Base-by-base conservation (phyloP, 2,888 invertebrate species). In the Ophion costatus region DNA sequence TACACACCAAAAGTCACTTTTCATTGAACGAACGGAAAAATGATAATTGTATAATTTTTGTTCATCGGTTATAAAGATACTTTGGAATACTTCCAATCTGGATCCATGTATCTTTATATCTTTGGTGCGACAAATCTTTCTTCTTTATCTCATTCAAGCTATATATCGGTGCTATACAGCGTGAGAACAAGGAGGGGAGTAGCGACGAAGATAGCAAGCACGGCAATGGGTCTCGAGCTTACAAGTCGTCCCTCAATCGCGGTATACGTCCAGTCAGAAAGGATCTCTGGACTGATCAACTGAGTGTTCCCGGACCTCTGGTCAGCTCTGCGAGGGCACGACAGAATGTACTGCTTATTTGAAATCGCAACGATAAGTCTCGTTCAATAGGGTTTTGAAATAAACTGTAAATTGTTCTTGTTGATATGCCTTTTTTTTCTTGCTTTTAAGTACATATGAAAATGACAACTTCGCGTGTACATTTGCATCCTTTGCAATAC, bases 261-360 rank as follows among this genome's bases (percentile, higher is more conserved):
- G 96, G 95, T n/a, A 95, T 95, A 17, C 96, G 96, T 96, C 95
- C 95, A 7, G 94, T 95, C 63, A 95, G 95, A 90, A 94, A 93
- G 89, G 93, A 92, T 82, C 88, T 89, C 85, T 94, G 91, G 94
- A 91, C 91, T 83, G 93, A 84, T 87, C 93, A 92, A 85, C 91
- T 90, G 86, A 90, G 89, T 59, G 89, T 90, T 81, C 83, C 90
- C 71, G 86, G 88, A 76, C 91, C 92, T 59, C 91, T 90, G 73
- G 88, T 87, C 83, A 86, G 89, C 71, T 89, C 92, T 24, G 83
- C 88, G 51, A 89, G 87, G 51, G 86, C 86, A 67, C 85, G 67
- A 59, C 91, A 91, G 59, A 92, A 92, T 76, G 93, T 93, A 88
- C 88, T 89, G 87, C 66, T 38, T 24, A 10, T 7, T n/a, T 10